These are phyloP conservation scores for Sterrhoptilus dennistouni DNA, from an alignment of 2,113 vertebrate species.

Conservation along the genomic window DNA sequence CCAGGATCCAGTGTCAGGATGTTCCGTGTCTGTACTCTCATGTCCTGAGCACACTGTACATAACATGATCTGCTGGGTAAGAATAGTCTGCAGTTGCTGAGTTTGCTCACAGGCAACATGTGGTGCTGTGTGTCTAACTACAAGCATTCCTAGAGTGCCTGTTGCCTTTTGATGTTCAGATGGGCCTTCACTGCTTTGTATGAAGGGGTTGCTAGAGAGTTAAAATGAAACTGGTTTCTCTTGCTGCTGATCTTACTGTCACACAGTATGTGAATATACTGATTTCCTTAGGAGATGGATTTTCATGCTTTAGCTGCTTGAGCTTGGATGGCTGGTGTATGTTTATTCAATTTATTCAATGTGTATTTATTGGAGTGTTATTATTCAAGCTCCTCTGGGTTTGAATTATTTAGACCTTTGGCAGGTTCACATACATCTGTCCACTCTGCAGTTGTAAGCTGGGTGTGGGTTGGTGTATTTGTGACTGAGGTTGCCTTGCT, in stretches of 20 bases:
- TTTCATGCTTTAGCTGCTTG: background rate
- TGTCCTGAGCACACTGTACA: conserved; percentile 12
- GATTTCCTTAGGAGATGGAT: background rate
- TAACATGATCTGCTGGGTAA: conserved; percentile 30
- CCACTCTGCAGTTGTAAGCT: background rate
- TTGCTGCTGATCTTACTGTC: background rate
- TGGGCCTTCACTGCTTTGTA: background rate
- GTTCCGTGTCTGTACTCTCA: background rate
- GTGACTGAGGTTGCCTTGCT: background rate
- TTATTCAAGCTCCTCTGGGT: background rate
- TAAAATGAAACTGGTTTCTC: background rate
- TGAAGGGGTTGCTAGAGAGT: background rate
- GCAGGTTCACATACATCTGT: background rate
- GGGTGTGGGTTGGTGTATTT: background rate
- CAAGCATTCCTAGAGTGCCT: conserved; percentile 1
- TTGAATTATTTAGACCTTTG: background rate
- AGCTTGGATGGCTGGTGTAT: background rate
- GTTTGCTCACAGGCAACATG: background rate
- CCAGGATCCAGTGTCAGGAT: background rate
- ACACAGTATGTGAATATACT: background rate
- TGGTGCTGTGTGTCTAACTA: background rate
- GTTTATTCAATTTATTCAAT: background rate
- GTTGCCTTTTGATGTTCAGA: background rate
- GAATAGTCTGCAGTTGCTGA: conserved; percentile 54
- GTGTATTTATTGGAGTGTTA: background rate